Evolutionary conservation across 2,888 invertebrate species (phyloP), one percentile per base, ranked within the genome.

Genomic region (Saturnia japonica): DNA sequence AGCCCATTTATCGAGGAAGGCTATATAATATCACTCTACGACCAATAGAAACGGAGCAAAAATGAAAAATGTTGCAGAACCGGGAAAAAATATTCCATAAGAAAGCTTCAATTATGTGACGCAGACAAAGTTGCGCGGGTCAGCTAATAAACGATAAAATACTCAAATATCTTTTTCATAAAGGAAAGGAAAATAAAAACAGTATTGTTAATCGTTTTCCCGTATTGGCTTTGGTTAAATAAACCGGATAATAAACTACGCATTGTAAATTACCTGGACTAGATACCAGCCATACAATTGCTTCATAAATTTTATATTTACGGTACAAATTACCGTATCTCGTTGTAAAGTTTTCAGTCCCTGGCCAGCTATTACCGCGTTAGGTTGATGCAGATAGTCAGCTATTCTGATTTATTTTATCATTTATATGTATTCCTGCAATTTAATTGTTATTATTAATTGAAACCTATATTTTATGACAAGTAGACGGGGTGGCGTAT

Each of bases 231-330:
- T 40, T n/a, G 7, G 64, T 40, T 47, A 25, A 9, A 47, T 25
- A 47, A 19, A 68, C 12, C 9, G 16, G 45, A 14, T 25, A 47
- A n/a, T 68, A 68, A 68, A 68, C 28, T n/a, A 47, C 47, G 28
- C 40, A n/a, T n/a, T n/a, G 25, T 45, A 69, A 45, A 62, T 62
- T 60, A 45, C 51, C 51, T 51, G 51, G 22, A 70, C 42, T 25
- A 70, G 47, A 60, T 60, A 60, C 14, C 28, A 22, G 25, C 47
- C n/a, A 22, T 40, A 72, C 75, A 76, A 76, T 78, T 73, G 77
- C 72, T 74, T 70, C 76, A 82, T 82, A 81, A 79, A 82, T 79
- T 82, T 76, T 76, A 79, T 78, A 81, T 81, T 76, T 77, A 78
- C 76, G 73, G 64, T 74, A 74, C 75, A 75, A 75, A 77, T 75